Evolutionary conservation across 2,113 vertebrate species (phyloP).

Genomic region (Amblyornis subalaris): DNA sequence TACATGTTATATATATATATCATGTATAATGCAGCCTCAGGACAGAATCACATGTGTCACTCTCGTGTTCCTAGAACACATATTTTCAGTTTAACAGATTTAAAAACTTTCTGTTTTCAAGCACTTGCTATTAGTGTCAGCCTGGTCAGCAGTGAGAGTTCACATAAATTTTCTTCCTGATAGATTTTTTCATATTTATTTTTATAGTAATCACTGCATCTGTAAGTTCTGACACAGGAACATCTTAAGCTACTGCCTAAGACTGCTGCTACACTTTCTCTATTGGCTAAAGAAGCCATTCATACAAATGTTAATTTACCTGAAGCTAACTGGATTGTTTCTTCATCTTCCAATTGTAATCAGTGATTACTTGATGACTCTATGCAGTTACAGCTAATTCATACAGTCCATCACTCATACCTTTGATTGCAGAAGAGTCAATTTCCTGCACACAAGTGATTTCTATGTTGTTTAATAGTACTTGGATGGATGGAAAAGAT

Average conservation of each 20-base stretch:
- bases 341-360: not conserved
- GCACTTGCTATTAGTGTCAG: not conserved
- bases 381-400: not conserved
- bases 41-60: rapidly evolving
- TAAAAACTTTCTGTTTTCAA: not conserved
- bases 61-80: not conserved
- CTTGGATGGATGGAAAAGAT: not conserved
- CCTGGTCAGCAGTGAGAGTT: not conserved
- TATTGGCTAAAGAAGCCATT: not conserved
- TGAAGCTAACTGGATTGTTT: not conserved
- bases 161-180: not conserved
- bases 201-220: not conserved
- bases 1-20: too few species aligned
- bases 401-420: not conserved
- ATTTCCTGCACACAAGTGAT: not conserved
- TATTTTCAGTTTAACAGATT: not conserved
- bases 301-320: not conserved
- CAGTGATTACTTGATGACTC: not conserved
- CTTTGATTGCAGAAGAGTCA: not conserved
- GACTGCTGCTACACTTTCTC: not conserved
- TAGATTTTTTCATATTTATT: not conserved
- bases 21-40: not conserved
- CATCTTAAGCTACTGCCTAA: not conserved
- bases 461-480: not conserved
- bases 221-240: not conserved